phyloP scores from a whole-genome alignment of 2,113 vertebrate genomes.

The Loxodonta africana region DNA sequence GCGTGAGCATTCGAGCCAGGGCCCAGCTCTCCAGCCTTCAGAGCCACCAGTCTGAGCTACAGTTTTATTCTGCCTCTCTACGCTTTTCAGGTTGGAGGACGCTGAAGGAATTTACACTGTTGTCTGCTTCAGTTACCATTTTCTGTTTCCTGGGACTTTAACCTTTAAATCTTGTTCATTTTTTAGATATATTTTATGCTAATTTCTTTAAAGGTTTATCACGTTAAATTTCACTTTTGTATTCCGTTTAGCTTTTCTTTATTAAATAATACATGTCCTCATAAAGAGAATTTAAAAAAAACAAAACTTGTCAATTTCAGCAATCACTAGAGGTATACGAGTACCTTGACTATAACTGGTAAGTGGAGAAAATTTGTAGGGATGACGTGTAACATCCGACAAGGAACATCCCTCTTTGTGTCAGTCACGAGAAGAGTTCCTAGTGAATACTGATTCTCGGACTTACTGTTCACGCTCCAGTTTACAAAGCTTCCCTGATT shows the following conservation, averaged over 20 bases:
- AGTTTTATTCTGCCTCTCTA: neutral
- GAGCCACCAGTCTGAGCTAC: neutral
- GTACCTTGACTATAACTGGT: neutral
- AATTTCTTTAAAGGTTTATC: slow-evolving; percentile 2
- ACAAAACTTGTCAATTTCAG: neutral
- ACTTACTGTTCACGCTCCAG: neutral
- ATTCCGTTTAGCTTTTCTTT: neutral
- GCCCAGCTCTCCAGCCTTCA: neutral
- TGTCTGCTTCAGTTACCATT: neutral
- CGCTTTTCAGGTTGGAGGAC: neutral
- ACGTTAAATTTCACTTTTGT: neutral
- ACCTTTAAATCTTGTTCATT: neutral
- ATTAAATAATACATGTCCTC: neutral
- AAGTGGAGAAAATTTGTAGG: neutral
- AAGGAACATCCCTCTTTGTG: neutral
- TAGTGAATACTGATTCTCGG: neutral
- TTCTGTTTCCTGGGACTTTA: slow-evolving; percentile 26
- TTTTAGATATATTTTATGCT: neutral
- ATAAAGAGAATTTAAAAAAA: neutral
- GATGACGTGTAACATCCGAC: no score
- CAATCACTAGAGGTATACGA: neutral
- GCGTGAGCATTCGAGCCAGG: neutral
- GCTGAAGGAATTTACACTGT: neutral
- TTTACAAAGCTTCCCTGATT: neutral
- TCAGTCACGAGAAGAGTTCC: neutral